Percentiles rank a stretch among this genome's conserved stretches.
These are phyloP conservation scores for Fissipunctia ypsillon DNA, from an alignment of 2,888 invertebrate genomes.

Conservation along the genomic window DNA sequence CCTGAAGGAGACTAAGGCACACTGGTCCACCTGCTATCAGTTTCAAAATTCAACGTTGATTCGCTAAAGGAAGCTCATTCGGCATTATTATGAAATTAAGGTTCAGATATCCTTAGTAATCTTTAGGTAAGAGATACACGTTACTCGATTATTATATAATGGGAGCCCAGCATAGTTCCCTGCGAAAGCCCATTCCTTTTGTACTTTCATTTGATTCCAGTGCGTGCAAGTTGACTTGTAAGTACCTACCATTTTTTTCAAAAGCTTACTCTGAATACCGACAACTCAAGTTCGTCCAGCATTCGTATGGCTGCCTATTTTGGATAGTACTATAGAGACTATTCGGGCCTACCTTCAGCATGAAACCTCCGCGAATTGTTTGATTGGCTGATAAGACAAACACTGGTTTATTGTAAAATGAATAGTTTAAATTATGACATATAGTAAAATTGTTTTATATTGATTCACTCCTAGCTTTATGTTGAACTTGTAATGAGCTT, in stretches of 20 bases:
- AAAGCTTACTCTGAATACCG: background rate
- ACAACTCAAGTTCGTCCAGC: background rate
- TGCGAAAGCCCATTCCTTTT: constrained; percentile 3
- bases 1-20: background rate
- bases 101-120: background rate
- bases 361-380: too few species aligned
- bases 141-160: constrained; percentile 2
- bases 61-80: background rate
- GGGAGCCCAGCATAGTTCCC: background rate
- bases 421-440: too few species aligned
- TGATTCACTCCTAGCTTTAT: too few species aligned
- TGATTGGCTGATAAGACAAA: too few species aligned
- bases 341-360: too few species aligned
- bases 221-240: background rate
- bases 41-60: background rate
- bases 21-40: background rate
- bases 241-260: background rate
- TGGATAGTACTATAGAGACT: too few species aligned
- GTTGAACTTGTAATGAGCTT: too few species aligned
- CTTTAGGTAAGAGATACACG: background rate
- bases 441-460: too few species aligned
- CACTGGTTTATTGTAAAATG: too few species aligned
- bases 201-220: background rate
- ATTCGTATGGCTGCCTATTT: background rate
- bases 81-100: background rate